These are phyloP conservation scores for Empis livida DNA, from an alignment of 2,888 invertebrate genomes.

Conservation along the genomic window DNA sequence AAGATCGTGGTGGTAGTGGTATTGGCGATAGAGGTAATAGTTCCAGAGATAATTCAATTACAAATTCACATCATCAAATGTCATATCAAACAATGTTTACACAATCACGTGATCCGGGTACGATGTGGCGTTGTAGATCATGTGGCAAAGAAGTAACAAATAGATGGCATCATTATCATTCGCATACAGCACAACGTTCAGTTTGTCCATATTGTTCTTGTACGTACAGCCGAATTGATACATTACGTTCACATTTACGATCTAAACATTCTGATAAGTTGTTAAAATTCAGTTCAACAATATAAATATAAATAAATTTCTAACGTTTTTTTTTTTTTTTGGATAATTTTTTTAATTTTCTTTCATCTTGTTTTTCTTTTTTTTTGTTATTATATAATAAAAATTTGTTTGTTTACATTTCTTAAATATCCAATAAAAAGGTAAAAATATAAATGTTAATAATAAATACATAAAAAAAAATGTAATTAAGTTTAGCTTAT, in stretches of 20 bases:
- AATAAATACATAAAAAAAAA: too few relatives aligned
- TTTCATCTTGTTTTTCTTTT: too few relatives aligned
- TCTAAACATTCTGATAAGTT: slow-evolving; percentile 50
- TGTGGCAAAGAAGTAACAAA: slow-evolving; percentile 80
- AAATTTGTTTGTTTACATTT: too few relatives aligned
- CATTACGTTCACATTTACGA: slow-evolving; percentile 67
- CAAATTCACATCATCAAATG: slow-evolving; percentile 38
- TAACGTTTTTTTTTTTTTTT: too few relatives aligned
- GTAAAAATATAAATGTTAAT: too few relatives aligned
- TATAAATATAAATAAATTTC: slow-evolving; percentile 18
- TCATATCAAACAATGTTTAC: slow-evolving; percentile 78
- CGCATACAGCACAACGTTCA: slow-evolving; percentile 66
- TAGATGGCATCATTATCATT: slow-evolving; percentile 80
- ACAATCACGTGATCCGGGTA: slow-evolving; percentile 54
- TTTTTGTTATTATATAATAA: too few relatives aligned
- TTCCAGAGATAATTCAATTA: slow-evolving; percentile 19
- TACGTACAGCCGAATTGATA: slow-evolving; percentile 79
- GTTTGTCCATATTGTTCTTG: slow-evolving; percentile 75
- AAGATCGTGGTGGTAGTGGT: slow-evolving; percentile 10
- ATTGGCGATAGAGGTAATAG: slow-evolving; percentile 6
- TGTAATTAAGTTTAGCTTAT: too few relatives aligned
- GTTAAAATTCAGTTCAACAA: slow-evolving; percentile 31
- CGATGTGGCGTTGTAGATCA: slow-evolving; percentile 67
- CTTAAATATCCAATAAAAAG: too few relatives aligned
- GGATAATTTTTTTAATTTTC: too few relatives aligned